Evolutionary conservation across 2,113 vertebrate genomes (phyloP).

Genomic region (Notarius quadriscutis): DNA sequence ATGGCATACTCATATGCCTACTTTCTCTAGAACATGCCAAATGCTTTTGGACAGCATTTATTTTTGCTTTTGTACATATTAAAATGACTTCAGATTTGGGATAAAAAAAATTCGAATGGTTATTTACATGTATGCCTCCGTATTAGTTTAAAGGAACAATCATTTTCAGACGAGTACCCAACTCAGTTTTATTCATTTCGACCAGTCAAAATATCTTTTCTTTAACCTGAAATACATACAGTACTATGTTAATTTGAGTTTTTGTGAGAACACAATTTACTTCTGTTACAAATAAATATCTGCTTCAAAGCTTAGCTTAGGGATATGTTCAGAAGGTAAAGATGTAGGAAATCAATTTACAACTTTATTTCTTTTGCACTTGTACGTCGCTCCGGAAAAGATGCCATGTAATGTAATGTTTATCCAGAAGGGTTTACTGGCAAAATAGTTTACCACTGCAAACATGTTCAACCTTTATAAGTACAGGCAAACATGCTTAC

Average conservation of each 20-base stretch:
- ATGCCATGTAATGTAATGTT: too few relatives aligned
- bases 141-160: background rate
- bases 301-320: slow-evolving; percentile 6
- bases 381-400: too few relatives aligned
- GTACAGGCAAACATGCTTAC: slow-evolving; percentile 38
- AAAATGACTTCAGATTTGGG: background rate
- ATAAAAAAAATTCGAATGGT: background rate
- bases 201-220: background rate
- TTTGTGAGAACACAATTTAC: background rate
- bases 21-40: background rate
- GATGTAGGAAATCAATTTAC: background rate
- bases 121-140: background rate
- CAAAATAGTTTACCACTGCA: slow-evolving; percentile 54
- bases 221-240: background rate
- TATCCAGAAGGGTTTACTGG: slow-evolving; percentile 35
- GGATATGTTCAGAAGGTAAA: slow-evolving; percentile 4
- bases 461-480: slow-evolving; percentile 43
- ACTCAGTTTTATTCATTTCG: background rate
- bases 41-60: background rate
- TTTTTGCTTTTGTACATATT: background rate
- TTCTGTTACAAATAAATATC: slow-evolving; percentile 42
- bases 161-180: background rate
- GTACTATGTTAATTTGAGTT: background rate
- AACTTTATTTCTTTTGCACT: slow-evolving; percentile 2
- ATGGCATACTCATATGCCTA: background rate